Evolutionary conservation across 2,888 invertebrate species (phyloP).

Genomic region (Pecten maximus): DNA sequence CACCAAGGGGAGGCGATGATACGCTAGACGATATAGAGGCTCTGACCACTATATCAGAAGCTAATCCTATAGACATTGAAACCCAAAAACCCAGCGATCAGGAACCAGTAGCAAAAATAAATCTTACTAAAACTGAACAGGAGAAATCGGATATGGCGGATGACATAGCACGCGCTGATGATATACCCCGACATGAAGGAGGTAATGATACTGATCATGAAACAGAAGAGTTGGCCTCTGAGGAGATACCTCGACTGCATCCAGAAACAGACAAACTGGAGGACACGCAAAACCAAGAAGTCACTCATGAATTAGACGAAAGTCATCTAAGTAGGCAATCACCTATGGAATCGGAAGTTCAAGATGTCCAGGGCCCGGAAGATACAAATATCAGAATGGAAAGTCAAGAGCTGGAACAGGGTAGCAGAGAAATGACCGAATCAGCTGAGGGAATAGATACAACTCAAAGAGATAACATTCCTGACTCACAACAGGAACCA

Average conservation of each 20-base stretch:
- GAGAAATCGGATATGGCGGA: conserved; percentile 43
- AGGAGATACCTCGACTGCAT: conserved; percentile 16
- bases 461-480: not conserved
- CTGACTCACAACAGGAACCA: not conserved
- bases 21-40: conserved; percentile 41
- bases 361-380: not conserved
- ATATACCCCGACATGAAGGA: conserved; percentile 16
- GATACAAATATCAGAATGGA: not conserved
- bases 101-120: conserved; percentile 45
- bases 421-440: not conserved
- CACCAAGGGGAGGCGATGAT: conserved; percentile 13
- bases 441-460: not conserved
- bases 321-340: not conserved
- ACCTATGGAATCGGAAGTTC: not conserved
- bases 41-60: conserved; percentile 25
- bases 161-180: conserved; percentile 49
- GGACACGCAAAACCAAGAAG: conserved; percentile 7
- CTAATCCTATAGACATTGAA: conserved; percentile 27
- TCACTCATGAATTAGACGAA: not conserved
- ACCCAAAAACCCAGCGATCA: conserved; percentile 38
- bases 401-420: not conserved
- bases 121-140: conserved; percentile 44
- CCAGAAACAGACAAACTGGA: not conserved
- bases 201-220: conserved; percentile 51
- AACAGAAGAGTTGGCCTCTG: conserved; percentile 46